Conservation (phyloP, 2,797 vertebrate species). For the Hyperoplus immaculatus region DNA sequence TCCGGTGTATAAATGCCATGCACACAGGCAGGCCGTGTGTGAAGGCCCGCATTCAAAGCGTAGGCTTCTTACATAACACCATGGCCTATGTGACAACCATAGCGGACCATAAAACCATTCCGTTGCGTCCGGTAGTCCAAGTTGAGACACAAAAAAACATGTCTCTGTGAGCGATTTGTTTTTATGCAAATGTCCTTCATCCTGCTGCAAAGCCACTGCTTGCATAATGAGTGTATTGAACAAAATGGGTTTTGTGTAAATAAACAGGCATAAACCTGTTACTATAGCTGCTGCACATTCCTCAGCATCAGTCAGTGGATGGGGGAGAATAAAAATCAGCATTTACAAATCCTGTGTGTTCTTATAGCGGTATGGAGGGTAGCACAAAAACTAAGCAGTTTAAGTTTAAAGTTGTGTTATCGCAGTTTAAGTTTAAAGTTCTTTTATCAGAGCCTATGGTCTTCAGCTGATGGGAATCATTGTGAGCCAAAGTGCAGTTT, state of each 20-base stretch:
- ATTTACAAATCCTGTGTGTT: constrained; percentile 1
- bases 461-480: constrained; percentile 30
- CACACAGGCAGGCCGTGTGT: constrained; percentile 65
- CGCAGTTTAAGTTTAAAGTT: constrained; percentile 45
- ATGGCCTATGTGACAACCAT: constrained; percentile 81
- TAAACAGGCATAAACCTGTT: constrained; percentile 63
- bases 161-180: constrained; percentile 47
- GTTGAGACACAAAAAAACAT: constrained; percentile 43
- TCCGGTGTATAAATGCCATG: constrained; percentile 53
- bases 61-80: constrained; percentile 85
- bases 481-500: constrained; percentile 24
- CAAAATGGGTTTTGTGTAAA: constrained; percentile 52
- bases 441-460: constrained; percentile 30
- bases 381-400: constrained; percentile 8
- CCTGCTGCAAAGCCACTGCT: constrained; percentile 35
- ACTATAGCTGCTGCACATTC: constrained; percentile 76
- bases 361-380: background rate
- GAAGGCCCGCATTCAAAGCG: constrained; percentile 83
- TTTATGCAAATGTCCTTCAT: constrained; percentile 44
- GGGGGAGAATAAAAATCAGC: background rate
- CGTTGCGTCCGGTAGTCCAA: constrained; percentile 49
- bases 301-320: constrained; percentile 75
- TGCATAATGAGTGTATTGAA: constrained; percentile 35
- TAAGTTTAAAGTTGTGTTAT: constrained; percentile 47
- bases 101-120: constrained; percentile 66